Evolutionary conservation across 1,140 invertebrate species (phyloP).

Genomic region (Bombus affinis): DNA sequence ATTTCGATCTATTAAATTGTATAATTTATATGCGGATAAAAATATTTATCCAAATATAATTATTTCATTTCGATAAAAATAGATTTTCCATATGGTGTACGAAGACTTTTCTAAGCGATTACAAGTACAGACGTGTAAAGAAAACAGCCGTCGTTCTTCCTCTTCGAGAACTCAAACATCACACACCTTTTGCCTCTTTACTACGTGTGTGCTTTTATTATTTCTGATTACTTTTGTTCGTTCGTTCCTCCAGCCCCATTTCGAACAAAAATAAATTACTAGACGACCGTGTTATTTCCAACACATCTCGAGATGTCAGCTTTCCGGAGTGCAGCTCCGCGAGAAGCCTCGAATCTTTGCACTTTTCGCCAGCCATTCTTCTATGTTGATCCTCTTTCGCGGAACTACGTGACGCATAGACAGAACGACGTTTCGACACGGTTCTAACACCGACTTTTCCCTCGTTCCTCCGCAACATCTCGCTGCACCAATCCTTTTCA

Average conservation of each 20-base stretch:
- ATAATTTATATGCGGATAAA: neutral
- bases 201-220: conserved; percentile 32
- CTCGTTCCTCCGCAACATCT: neutral
- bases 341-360: neutral
- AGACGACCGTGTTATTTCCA: neutral
- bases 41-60: neutral
- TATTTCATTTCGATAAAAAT: neutral
- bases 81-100: neutral
- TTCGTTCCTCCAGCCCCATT: neutral
- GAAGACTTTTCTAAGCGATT: neutral
- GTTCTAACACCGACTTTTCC: conserved; percentile 10
- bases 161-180: conserved; percentile 1
- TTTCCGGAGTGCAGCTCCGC: neutral
- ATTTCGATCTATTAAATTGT: neutral
- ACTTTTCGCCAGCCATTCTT: neutral
- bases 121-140: neutral
- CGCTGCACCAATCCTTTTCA: neutral
- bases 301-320: neutral
- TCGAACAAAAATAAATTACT: neutral
- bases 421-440: conserved; percentile 38
- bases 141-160: conserved; percentile 21
- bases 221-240: conserved; percentile 21
- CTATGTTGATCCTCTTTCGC: neutral
- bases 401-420: conserved; percentile 20
- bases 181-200: conserved; percentile 21